Conservation (phyloP, 2,113 vertebrate species). For the human (Homo sapiens) region GRCh38 chr12:99120501-99121000, state of each 20-base stretch:
- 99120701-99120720: background rate
- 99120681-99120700: background rate
- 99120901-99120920: background rate
- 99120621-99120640: slow-evolving; percentile 6
- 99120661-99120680: background rate
- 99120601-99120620: slow-evolving; percentile 34
- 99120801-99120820: background rate
- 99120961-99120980: background rate
- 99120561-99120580: slow-evolving; percentile 5
- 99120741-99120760: background rate
- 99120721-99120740: background rate
- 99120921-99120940: background rate
- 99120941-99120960: background rate
- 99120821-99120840: background rate
- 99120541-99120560: background rate
- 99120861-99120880: background rate
- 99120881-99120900: background rate
- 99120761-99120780: background rate
- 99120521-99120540: background rate
- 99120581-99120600: slow-evolving; percentile 14
- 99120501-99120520: background rate
- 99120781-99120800: background rate
- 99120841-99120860: background rate
- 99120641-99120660: background rate
- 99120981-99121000: background rate